Percentiles rank a stretch among this genome's conserved stretches.
These are phyloP conservation scores for Eurystomus gularis DNA, from an alignment of 2,113 vertebrate genomes.

Conservation along the genomic window DNA sequence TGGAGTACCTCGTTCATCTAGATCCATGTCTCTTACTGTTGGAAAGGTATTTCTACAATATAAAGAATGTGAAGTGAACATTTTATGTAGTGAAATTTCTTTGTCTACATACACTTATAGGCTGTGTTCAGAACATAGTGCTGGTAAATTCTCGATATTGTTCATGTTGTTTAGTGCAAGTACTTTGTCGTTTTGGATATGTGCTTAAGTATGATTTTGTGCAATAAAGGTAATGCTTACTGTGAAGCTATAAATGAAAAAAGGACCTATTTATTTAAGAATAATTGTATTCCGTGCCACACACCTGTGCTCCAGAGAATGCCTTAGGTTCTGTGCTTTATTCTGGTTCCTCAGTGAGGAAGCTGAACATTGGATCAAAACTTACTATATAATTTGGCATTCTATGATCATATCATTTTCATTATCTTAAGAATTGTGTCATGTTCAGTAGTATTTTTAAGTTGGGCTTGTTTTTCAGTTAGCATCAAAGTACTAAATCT, in stretches of 20 bases:
- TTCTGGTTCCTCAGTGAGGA: not conserved
- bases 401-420: not conserved
- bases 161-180: not conserved
- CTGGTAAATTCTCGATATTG: not conserved
- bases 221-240: not conserved
- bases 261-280: not conserved
- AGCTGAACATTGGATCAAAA: not conserved
- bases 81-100: not conserved
- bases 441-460: not conserved
- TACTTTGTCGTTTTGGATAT: not conserved
- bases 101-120: not conserved
- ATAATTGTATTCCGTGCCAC: not conserved
- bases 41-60: conserved; percentile 85
- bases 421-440: not conserved
- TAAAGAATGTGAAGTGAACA: not conserved
- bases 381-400: not conserved
- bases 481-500: not conserved
- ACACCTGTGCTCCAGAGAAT: not conserved
- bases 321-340: not conserved
- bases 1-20: conserved; percentile 86
- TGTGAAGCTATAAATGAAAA: not conserved
- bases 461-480: not conserved
- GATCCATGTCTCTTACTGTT: conserved; percentile 92
- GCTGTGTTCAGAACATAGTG: not conserved
- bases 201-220: not conserved